Conservation (phyloP, 2,797 vertebrate species). For the Natrix natrix region DNA sequence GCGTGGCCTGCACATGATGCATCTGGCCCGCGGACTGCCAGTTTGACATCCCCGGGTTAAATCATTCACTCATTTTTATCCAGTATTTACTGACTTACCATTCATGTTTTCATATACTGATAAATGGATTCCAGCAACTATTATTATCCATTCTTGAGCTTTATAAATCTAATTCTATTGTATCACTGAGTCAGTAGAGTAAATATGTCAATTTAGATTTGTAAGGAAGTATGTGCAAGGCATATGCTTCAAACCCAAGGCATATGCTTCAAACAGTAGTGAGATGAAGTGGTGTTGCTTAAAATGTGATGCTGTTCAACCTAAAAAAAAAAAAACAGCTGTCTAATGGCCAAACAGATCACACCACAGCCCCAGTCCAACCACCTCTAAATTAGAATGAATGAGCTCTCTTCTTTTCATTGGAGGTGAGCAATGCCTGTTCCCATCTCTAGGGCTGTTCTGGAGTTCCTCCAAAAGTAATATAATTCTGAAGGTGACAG, state of each 20-base stretch:
- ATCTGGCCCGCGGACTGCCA: too few species aligned
- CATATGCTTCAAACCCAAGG: background rate
- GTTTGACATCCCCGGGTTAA: too few species aligned
- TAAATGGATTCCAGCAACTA: background rate
- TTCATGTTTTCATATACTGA: background rate
- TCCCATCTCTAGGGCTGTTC: background rate
- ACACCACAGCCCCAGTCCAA: background rate
- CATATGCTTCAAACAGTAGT: background rate
- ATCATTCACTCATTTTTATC: background rate
- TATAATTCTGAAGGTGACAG: background rate
- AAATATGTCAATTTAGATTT: background rate
- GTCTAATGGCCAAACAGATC: background rate
- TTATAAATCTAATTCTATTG: background rate
- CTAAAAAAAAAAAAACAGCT: background rate
- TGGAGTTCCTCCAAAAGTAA: background rate
- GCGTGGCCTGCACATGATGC: too few species aligned
- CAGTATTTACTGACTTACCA: background rate
- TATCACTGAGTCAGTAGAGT: background rate
- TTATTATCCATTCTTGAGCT: background rate
- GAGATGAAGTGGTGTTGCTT: background rate
- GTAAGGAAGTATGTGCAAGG: too few species aligned
- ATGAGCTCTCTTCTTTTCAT: background rate
- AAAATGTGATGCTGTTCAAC: background rate
- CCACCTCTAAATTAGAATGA: background rate
- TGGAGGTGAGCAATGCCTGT: background rate